Percentiles rank a stretch among this genome's conserved stretches.
phyloP scores from a whole-genome alignment of 2,797 vertebrate species.

The Sebastes taczanowskii region DNA sequence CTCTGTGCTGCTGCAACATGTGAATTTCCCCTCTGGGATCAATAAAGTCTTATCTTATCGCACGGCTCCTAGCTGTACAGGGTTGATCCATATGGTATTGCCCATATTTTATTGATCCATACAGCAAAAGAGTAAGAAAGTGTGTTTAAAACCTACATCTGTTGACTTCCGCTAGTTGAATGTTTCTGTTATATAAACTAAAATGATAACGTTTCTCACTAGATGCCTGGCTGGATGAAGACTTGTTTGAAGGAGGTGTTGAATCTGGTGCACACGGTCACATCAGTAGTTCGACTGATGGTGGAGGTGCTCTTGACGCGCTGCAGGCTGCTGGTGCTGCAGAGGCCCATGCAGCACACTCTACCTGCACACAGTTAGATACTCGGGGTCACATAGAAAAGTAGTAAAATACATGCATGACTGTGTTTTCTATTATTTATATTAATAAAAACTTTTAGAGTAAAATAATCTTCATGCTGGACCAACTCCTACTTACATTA shows the following conservation, averaged over 20 bases:
- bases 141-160: background rate
- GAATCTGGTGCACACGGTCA: conserved; percentile 72
- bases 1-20: background rate
- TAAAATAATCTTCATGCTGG: background rate
- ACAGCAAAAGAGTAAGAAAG: background rate
- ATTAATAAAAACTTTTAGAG: background rate
- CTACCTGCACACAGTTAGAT: conserved; percentile 57
- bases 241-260: conserved; percentile 71
- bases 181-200: background rate
- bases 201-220: conserved; percentile 65
- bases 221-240: conserved; percentile 80
- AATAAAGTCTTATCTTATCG: background rate
- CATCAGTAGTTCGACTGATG: conserved; percentile 68
- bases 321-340: conserved; percentile 76
- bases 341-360: conserved; percentile 62
- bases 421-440: background rate
- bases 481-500: background rate
- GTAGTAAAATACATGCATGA: background rate
- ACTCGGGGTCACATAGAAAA: background rate
- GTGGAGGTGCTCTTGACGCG: conserved; percentile 72
- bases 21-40: background rate
- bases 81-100: background rate
- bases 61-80: background rate
- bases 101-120: background rate
- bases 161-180: background rate